phyloP scores from a whole-genome alignment of 2,797 vertebrate genomes.

The Sebastes nivosus region DNA sequence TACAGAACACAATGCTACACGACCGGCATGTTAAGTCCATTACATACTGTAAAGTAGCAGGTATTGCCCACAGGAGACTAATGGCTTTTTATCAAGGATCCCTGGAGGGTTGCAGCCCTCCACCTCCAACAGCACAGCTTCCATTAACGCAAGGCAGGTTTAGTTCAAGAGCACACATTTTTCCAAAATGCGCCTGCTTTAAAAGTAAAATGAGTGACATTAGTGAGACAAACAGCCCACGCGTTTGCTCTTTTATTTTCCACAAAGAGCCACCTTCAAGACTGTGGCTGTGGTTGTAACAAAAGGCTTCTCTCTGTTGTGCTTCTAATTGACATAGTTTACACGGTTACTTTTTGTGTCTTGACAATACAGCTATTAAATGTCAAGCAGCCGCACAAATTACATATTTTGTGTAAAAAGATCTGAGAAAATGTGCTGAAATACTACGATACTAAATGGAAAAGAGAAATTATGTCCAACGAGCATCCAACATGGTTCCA shows the following conservation, averaged over 20 bases:
- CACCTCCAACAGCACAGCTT: conserved; percentile 59
- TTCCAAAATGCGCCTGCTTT: conserved; percentile 72
- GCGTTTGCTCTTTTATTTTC: conserved; percentile 46
- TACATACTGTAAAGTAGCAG: conserved; percentile 58
- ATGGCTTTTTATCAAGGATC: conserved; percentile 77
- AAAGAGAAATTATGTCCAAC: conserved; percentile 18
- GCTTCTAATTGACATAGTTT: conserved; percentile 45
- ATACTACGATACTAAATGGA: not conserved
- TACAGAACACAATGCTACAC: conserved; percentile 49
- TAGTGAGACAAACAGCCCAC: conserved; percentile 70
- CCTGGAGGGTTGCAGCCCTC: conserved; percentile 63
- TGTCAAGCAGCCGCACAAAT: conserved; percentile 13
- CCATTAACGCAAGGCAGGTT: conserved; percentile 68
- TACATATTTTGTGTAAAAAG: not conserved
- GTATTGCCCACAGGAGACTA: conserved; percentile 73
- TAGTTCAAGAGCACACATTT: conserved; percentile 71
- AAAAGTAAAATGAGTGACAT: conserved; percentile 77
- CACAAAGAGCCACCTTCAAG: conserved; percentile 54
- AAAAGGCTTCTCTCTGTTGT: conserved; percentile 14
- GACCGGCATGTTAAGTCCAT: conserved; percentile 66
- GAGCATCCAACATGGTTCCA: not conserved
- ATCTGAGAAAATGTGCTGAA: conserved; percentile 1
- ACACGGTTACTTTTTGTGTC: conserved; percentile 21
- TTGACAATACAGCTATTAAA: conserved; percentile 32
- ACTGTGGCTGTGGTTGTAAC: conserved; percentile 9